Evolutionary conservation across 1,140 invertebrate genomes (phyloP).

Genomic region (Drosophila santomea): DNA sequence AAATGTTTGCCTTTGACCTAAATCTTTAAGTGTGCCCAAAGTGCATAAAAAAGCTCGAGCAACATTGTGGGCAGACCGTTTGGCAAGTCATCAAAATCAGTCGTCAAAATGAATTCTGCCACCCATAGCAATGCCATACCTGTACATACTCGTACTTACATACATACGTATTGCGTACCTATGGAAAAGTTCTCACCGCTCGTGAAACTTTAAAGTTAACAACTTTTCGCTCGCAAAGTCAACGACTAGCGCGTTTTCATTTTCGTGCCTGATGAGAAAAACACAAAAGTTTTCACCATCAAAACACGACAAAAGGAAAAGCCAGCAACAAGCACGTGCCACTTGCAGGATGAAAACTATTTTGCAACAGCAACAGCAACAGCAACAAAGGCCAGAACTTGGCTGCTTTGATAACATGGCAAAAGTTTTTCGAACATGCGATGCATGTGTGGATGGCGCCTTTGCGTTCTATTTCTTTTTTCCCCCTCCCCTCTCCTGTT

Average conservation of each 20-base stretch:
- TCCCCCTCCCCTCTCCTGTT: conserved; percentile 7
- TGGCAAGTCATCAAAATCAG: conserved; percentile 67
- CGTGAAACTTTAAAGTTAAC: conserved; percentile 60
- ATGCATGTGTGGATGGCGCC: conserved; percentile 42
- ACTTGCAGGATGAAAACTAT: conserved; percentile 52
- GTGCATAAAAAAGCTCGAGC: conserved; percentile 44
- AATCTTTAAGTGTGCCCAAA: conserved; percentile 45
- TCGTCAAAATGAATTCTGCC: conserved; percentile 37
- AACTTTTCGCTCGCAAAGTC: conserved; percentile 61
- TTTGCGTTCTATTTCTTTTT: conserved; percentile 10
- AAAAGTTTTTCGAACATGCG: conserved; percentile 72
- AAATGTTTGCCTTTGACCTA: conserved; percentile 58
- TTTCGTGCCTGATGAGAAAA: conserved; percentile 63
- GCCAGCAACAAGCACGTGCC: conserved; percentile 62
- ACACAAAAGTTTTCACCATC: conserved; percentile 63
- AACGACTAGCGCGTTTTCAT: conserved; percentile 62
- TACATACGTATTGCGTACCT: neutral
- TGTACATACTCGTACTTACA: neutral
- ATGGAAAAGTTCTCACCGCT: conserved; percentile 35
- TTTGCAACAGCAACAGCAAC: conserved; percentile 34
- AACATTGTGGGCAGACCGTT: conserved; percentile 46
- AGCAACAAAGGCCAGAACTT: conserved; percentile 41
- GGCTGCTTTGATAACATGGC: conserved; percentile 71
- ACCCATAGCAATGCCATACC: neutral
- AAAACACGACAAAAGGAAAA: conserved; percentile 40